Evolutionary conservation across 2,113 vertebrate genomes (phyloP).

Genomic region (Cyrtonyx montezumae): DNA sequence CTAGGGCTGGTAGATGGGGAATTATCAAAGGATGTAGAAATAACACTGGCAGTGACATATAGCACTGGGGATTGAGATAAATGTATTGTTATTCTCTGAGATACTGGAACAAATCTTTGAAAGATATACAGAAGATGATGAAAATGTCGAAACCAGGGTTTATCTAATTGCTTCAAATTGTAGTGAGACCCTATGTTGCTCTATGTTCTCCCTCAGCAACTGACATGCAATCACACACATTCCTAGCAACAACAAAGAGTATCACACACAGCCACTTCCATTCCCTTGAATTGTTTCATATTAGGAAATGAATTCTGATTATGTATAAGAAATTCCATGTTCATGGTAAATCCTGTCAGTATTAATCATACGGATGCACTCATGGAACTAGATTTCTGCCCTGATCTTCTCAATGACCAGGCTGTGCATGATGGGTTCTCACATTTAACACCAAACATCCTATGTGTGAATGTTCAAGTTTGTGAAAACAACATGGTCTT

Average conservation of each 20-base stretch:
- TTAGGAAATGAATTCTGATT: not conserved
- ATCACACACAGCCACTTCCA: not conserved
- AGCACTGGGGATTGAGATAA: constrained; percentile 40
- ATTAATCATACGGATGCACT: not conserved
- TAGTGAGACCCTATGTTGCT: not conserved
- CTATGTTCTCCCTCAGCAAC: not conserved
- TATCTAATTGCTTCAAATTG: constrained; percentile 36
- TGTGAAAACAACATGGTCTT: not conserved
- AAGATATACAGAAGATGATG: not conserved
- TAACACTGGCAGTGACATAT: not conserved
- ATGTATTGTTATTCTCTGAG: constrained; percentile 8
- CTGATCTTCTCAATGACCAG: not conserved
- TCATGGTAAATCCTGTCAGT: not conserved
- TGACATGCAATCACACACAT: not conserved
- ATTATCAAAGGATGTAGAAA: constrained; percentile 47
- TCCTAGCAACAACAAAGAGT: accelerated
- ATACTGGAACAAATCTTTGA: constrained; percentile 13
- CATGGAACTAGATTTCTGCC: not conserved
- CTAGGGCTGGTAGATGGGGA: not conserved
- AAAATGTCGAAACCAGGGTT: constrained; percentile 14
- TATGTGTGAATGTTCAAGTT: not conserved
- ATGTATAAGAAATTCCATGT: not conserved
- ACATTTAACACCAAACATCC: accelerated
- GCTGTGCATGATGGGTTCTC: not conserved
- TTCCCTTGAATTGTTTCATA: not conserved